Percentiles rank a stretch among this genome's conserved stretches.
phyloP scores from a whole-genome alignment of 1,140 invertebrate species.

The Dinoponera quadriceps region DNA sequence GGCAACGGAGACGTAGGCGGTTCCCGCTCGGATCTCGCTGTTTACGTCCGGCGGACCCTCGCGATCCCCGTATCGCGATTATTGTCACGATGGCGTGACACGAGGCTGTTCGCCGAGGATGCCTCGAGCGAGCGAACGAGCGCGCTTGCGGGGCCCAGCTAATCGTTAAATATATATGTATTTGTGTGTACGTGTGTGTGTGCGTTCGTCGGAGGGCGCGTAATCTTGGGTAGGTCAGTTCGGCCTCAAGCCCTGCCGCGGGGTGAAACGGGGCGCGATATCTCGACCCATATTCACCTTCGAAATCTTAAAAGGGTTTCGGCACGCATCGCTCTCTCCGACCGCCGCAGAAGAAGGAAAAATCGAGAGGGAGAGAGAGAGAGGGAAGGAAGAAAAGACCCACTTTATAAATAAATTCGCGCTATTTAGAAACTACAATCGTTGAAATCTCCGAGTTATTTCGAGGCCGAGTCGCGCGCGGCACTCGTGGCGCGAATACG shows the following conservation, averaged over 20 bases:
- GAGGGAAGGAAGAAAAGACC: no score
- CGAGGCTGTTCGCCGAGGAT: constrained; percentile 15
- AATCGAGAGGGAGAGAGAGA: no score
- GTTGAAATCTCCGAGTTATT: no score
- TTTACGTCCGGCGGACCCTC: neutral
- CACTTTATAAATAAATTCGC: no score
- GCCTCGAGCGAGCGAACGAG: constrained; percentile 12
- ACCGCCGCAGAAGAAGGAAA: no score
- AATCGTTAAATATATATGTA: constrained; percentile 36
- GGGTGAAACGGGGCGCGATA: constrained; percentile 4
- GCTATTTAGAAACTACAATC: no score
- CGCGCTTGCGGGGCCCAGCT: constrained; percentile 9
- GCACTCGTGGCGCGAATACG: no score
- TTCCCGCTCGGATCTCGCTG: neutral
- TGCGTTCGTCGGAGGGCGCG: neutral
- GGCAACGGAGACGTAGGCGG: neutral
- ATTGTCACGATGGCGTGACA: constrained; percentile 31
- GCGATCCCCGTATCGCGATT: neutral
- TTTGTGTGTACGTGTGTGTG: no score
- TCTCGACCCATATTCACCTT: constrained; percentile 13
- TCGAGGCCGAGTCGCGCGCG: no score
- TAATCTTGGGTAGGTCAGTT: constrained; percentile 48
- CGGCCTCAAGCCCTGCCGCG: neutral
- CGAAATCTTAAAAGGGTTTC: constrained; percentile 13
- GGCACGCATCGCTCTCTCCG: constrained; percentile 4